Percentiles rank a stretch among this genome's conserved stretches.
Conservation (phyloP, 1,140 invertebrate species). For the Zophobas morio region DNA sequence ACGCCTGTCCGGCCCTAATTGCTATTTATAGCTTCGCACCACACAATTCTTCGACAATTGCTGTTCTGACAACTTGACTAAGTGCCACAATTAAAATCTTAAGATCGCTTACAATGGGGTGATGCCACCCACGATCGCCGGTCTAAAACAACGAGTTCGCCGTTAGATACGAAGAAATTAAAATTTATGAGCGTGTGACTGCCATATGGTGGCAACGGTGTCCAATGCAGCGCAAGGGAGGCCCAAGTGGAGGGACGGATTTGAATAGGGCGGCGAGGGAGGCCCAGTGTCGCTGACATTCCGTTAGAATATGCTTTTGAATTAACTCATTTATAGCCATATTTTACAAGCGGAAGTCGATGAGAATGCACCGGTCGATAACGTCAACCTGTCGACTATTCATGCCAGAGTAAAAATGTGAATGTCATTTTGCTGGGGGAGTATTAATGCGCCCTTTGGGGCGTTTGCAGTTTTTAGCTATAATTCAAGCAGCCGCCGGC, state of each 20-base stretch:
- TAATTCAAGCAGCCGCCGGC: background rate
- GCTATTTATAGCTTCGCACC: constrained; percentile 58
- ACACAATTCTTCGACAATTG: constrained; percentile 54
- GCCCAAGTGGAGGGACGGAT: constrained; percentile 18
- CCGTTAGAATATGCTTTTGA: constrained; percentile 45
- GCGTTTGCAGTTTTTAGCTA: background rate
- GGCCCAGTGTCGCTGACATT: constrained; percentile 47
- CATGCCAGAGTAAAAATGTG: constrained; percentile 22
- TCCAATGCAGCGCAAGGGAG: constrained; percentile 27
- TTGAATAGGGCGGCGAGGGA: constrained; percentile 46
- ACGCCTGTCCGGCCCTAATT: constrained; percentile 55
- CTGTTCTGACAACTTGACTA: constrained; percentile 54
- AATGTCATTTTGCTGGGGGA: constrained; percentile 6
- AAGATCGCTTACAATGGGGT: constrained; percentile 49
- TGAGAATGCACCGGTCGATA: constrained; percentile 35
- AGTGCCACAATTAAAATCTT: constrained; percentile 56
- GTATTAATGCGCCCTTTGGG: constrained; percentile 8
- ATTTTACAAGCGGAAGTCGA: constrained; percentile 38
- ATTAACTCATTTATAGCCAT: constrained; percentile 49
- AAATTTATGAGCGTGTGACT: constrained; percentile 51
- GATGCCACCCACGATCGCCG: constrained; percentile 48
- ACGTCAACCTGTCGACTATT: constrained; percentile 29
- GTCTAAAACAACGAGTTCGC: constrained; percentile 47
- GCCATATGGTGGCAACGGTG: constrained; percentile 46
- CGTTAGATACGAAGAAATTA: constrained; percentile 48